These are phyloP conservation scores for Dromococcyx pavoninus DNA, from an alignment of 2,797 vertebrate species.

Conservation along the genomic window DNA sequence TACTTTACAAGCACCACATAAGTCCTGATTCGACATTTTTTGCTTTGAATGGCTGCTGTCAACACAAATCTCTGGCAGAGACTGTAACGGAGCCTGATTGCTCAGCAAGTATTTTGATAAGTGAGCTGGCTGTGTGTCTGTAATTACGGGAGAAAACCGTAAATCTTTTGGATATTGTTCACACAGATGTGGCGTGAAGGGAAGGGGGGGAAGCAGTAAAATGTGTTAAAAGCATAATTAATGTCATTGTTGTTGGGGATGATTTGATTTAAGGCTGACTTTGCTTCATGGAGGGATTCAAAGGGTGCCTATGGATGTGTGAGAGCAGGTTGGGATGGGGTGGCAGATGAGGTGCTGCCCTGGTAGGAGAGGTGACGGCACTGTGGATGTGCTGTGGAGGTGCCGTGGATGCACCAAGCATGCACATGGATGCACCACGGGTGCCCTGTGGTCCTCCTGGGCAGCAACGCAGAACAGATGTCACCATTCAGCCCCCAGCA, in stretches of 20 bases:
- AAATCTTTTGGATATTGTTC: constrained; percentile 86
- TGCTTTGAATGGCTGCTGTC: constrained; percentile 80
- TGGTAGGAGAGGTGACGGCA: neutral
- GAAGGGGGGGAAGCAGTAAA: constrained; percentile 76
- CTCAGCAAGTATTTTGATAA: constrained; percentile 88
- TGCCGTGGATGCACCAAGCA: rapidly evolving
- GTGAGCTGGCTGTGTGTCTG: constrained; percentile 79
- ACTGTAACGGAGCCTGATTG: constrained; percentile 73
- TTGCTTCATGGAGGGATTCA: constrained; percentile 70
- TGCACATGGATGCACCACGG: neutral
- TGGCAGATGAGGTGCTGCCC: neutral
- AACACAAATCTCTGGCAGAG: constrained; percentile 77
- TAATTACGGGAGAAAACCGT: constrained; percentile 85
- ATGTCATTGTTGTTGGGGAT: constrained; percentile 80
- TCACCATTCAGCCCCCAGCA: neutral
- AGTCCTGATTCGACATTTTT: constrained; percentile 79
- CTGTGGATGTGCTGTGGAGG: rapidly evolving
- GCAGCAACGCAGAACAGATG: neutral
- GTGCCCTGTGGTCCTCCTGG: neutral
- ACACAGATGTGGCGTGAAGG: constrained; percentile 84
- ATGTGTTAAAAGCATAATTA: constrained; percentile 85
- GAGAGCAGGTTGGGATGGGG: constrained; percentile 3
- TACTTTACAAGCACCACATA: constrained; percentile 52
- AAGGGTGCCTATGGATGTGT: constrained; percentile 59
- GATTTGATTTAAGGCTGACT: constrained; percentile 80